phyloP scores from a whole-genome alignment of 2,797 vertebrate genomes.

The Cryptoprocta ferox region DNA sequence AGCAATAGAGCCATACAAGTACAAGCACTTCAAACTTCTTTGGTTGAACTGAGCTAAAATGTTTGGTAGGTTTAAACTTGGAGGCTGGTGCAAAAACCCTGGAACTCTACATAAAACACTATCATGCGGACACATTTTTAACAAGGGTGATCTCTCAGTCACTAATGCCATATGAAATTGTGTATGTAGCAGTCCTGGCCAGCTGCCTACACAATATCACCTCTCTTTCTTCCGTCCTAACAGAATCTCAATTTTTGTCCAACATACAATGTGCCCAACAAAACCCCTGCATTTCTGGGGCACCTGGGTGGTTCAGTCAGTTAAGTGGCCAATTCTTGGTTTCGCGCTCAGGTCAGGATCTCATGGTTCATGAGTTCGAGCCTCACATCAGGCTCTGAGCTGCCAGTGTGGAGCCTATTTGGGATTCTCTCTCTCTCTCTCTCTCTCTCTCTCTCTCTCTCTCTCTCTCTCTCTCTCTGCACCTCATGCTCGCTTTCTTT shows the following conservation, averaged over 20 bases:
- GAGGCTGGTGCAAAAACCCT: not conserved
- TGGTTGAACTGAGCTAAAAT: not conserved
- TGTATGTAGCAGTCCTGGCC: not conserved
- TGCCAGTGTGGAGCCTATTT: too few species aligned
- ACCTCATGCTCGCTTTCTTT: too few species aligned
- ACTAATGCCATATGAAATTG: not conserved
- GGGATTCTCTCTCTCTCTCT: too few species aligned
- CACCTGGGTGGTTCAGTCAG: too few species aligned
- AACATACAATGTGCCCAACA: not conserved
- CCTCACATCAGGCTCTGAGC: too few species aligned
- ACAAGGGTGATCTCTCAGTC: not conserved
- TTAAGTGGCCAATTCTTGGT: too few species aligned
- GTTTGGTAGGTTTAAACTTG: not conserved
- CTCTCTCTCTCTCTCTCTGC: too few species aligned
- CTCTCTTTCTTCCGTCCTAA: not conserved
- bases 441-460: too few species aligned
- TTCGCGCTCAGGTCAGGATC: too few species aligned
- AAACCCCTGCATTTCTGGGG: not conserved
- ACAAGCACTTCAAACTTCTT: not conserved
- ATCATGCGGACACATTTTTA: not conserved
- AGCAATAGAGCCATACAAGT: not conserved
- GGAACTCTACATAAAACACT: not conserved
- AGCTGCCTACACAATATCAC: not conserved
- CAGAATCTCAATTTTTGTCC: not conserved
- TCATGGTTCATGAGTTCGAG: too few species aligned